Conservation (phyloP, 2,888 invertebrate genomes). For the Ptychoptera albimana region DNA sequence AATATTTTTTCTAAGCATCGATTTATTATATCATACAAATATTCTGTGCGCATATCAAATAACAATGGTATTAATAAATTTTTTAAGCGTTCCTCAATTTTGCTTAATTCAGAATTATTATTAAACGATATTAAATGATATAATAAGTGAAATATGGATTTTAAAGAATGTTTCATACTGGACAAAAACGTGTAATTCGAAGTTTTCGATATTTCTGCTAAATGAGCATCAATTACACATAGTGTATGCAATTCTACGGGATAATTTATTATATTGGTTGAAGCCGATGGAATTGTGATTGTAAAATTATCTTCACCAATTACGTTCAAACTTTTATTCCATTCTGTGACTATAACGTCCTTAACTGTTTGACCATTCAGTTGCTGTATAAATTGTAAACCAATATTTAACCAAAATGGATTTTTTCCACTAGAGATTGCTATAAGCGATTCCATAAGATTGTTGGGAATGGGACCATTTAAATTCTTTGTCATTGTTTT, state of each 20-base stretch:
- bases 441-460: slow-evolving; percentile 23
- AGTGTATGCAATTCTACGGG: slow-evolving; percentile 26
- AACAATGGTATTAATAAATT: slow-evolving; percentile 42
- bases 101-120: slow-evolving; percentile 13
- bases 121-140: slow-evolving; percentile 19
- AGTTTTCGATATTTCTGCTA: slow-evolving; percentile 24
- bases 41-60: slow-evolving; percentile 60
- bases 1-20: slow-evolving; percentile 40
- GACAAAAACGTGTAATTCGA: slow-evolving; percentile 22
- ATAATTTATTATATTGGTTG: no score
- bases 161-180: slow-evolving; percentile 26
- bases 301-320: slow-evolving; percentile 21
- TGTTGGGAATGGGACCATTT: slow-evolving; percentile 20
- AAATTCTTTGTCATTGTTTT: slow-evolving; percentile 24
- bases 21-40: slow-evolving; percentile 44
- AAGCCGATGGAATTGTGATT: slow-evolving; percentile 18
- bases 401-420: slow-evolving; percentile 23
- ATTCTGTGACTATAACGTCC: slow-evolving; percentile 25
- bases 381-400: slow-evolving; percentile 23
- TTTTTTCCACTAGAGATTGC: slow-evolving; percentile 26
- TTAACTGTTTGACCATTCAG: slow-evolving; percentile 25
- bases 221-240: slow-evolving; percentile 28
- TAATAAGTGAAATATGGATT: slow-evolving; percentile 24
- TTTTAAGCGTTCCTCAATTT: slow-evolving; percentile 21
- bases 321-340: slow-evolving; percentile 25